Base-by-base conservation (phyloP, 2,797 vertebrate genomes). In the Apogon talboti region DNA sequence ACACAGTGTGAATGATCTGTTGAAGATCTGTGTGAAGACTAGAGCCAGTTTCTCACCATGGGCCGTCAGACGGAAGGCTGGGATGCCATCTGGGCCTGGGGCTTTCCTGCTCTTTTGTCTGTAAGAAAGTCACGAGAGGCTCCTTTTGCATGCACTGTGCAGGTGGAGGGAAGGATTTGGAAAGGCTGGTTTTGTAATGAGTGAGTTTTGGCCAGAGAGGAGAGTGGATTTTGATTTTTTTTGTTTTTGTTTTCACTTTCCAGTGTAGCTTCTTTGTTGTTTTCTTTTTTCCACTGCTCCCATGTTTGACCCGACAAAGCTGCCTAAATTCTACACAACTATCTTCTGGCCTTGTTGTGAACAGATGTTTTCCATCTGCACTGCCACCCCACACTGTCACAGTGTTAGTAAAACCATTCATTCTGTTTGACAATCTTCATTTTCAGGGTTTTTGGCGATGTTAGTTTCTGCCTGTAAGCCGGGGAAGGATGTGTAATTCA, bases 41-140 rank as follows among this genome's bases (percentile, higher is more conserved):
- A 35, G 43, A 64, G 71, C 49, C 63, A 76, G 59, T 68, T 73
- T 71, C 73, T 82, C 85, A 74, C 78, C 64, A 42, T 61, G 74
- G 60, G 63, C 59, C 52, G 64, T 83, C 28, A 71, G 56, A 61
- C 48, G 50, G 51, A 48, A 64, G 54, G 16, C 42, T 21, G 54
- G 68, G 47, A 71, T 5, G 12, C 69, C 59, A 71, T 79, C 66
- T 78, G 73, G 49, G 35, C 68, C 69, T 14, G 7, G 59, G 72
- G 74, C 54, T 66, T 57, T 60, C 56, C 61, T 51, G 11, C 9
- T 48, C 48, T 70, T 67, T 67, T 51, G 38, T 57, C 21, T 71
- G 14, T 28, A 38, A 40, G 47, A 57, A 33, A 65, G 21, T 18
- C 13, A 2, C 3, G 11, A 49, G 51, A 19, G 41, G 33, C 42